Conservation (phyloP, 2,888 invertebrate species). For the Thelaira solivaga region DNA sequence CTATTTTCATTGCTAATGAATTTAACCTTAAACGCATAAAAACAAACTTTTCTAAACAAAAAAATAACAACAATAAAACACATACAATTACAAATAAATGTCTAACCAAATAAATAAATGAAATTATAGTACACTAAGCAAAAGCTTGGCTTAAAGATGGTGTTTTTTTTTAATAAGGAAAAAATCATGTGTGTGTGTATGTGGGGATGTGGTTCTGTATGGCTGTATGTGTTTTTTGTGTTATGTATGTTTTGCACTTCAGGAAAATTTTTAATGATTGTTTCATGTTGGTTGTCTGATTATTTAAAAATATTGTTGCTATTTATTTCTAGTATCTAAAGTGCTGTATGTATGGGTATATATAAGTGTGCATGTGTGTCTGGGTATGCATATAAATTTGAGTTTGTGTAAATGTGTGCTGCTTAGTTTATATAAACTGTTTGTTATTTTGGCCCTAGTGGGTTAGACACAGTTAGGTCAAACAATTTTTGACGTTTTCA, state of each 20-base stretch:
- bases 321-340: no score
- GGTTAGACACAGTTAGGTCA: constrained; percentile 34
- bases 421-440: no score
- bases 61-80: no score
- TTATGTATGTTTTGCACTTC: no score
- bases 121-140: constrained; percentile 27
- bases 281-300: neutral
- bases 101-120: no score
- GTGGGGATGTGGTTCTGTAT: neutral
- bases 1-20: constrained; percentile 37
- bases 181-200: neutral
- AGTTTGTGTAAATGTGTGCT: no score
- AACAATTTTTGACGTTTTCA: constrained; percentile 34
- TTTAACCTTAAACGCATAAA: constrained; percentile 30
- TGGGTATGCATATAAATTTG: no score
- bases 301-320: neutral
- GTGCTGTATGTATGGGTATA: no score
- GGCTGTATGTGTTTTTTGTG: neutral
- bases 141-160: constrained; percentile 28
- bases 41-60: no score
- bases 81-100: no score
- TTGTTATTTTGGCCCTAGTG: constrained; percentile 9
- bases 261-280: neutral
- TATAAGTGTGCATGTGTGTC: no score
- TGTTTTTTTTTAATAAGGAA: neutral